phyloP scores from a whole-genome alignment of 2,888 invertebrate species.

The Belgica antarctica region DNA sequence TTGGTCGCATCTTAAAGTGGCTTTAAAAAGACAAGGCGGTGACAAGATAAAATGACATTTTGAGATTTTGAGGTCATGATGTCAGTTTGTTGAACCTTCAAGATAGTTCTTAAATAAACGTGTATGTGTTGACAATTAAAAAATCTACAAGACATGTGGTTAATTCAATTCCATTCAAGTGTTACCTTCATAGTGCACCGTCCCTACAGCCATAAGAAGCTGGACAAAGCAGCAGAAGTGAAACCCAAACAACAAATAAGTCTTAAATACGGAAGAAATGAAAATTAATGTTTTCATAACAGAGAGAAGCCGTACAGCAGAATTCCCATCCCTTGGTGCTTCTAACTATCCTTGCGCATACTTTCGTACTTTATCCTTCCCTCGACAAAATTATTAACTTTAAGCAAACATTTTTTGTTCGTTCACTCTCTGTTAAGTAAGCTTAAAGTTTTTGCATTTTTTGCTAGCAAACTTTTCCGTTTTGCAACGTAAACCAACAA shows the following conservation, averaged over 20 bases:
- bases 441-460: slow-evolving; percentile 4
- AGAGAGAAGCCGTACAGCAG: neutral
- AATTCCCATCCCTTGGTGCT: neutral
- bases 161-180: no score
- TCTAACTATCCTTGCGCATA: slow-evolving; percentile 18
- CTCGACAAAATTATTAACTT: slow-evolving; percentile 32
- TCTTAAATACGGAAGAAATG: slow-evolving; percentile 26
- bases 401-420: neutral
- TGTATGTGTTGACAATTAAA: no score
- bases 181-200: no score
- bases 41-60: neutral
- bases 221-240: slow-evolving; percentile 1
- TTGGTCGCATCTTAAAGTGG: no score
- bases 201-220: neutral
- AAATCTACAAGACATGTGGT: no score
- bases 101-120: no score
- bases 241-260: slow-evolving; percentile 18
- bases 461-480: neutral
- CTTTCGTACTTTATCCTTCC: slow-evolving; percentile 4
- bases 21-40: neutral
- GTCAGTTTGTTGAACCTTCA: no score
- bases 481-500: no score
- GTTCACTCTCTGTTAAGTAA: neutral
- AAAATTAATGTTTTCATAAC: slow-evolving; percentile 33
- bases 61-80: no score